Evolutionary conservation across 2,797 vertebrate species (phyloP), one percentile per base, ranked within the genome.

Genomic region (Xyrichtys novacula): DNA sequence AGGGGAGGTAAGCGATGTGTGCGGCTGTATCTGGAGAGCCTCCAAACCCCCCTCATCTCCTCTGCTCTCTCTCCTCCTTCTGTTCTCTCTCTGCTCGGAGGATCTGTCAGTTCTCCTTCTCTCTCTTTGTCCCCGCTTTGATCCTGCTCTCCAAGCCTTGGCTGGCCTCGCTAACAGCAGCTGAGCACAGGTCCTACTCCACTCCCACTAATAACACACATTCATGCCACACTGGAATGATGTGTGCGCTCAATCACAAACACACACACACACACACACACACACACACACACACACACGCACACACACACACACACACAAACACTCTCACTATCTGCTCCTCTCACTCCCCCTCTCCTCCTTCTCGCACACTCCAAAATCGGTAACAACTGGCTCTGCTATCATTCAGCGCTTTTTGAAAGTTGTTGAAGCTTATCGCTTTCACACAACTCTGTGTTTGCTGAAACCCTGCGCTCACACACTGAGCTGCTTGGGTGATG

Each of bases 1-100:
- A 73, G 68, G 82, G 88, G 89, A 92, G 86, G 88, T 88, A 82
- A 89, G 85, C 80, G 72, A 85, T 92, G 88, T 91, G 91, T 93
- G 91, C 84, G 85, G 89, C 89, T 87, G 89, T 88, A 90, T 93
- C 93, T 94, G 93, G 93, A 95, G 88, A 90, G 88, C 81, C 88
- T 94, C 93, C 93, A 95, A 93, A 87, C 80, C 75, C 88, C 88
- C 83, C 88, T 79, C 87, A 76, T 84, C 88, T 82, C 85, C 81
- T 89, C 85, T 84, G 75, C 77, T 78, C 77, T 78, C 80, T 89
- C 85, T 81, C 80, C 84, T 89, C 86, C 85, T 85, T 85, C 84
- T 89, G 82, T 89, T 88, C 83, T 93, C 87, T 83, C 87, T 83
- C 84, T 81, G 89, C 89, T 92, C 82, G 76, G 82, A 90, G 89